A percentile compares a stretch with the other conserved stretches of the same genome.
Evolutionary conservation across 2,113 vertebrate genomes (phyloP).

Genomic region (Etheostoma spectabile): DNA sequence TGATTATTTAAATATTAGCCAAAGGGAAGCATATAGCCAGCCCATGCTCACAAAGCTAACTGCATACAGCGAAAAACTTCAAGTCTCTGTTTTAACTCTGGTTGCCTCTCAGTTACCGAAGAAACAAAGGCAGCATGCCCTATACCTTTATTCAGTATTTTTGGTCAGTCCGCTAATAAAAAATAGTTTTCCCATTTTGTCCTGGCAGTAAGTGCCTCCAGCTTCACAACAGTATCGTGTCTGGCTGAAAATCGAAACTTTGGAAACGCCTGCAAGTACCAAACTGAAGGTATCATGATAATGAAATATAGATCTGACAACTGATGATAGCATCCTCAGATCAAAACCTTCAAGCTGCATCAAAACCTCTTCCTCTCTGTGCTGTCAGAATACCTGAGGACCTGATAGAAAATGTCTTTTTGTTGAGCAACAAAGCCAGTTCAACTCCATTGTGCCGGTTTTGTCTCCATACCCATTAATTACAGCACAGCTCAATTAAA

Average conservation of each 20-base stretch:
- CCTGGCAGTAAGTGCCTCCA: slow-evolving; percentile 39
- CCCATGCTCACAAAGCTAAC: background rate
- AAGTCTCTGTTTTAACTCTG: slow-evolving; percentile 21
- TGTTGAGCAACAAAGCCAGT: slow-evolving; percentile 13
- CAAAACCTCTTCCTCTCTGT: slow-evolving; percentile 1
- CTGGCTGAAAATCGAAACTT: slow-evolving; percentile 51
- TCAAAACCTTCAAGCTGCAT: slow-evolving; percentile 41
- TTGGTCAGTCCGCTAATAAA: slow-evolving; percentile 36
- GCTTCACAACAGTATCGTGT: slow-evolving; percentile 22
- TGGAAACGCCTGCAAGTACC: slow-evolving; percentile 35
- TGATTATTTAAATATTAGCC: slow-evolving; percentile 38
- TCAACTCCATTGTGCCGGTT: background rate
- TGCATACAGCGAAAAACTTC: background rate
- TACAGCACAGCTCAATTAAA: background rate
- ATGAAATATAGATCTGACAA: slow-evolving; percentile 68
- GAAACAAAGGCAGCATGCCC: slow-evolving; percentile 17
- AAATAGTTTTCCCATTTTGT: slow-evolving; percentile 44
- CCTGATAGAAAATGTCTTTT: slow-evolving; percentile 32
- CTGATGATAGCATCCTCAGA: slow-evolving; percentile 38
- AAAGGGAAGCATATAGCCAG: slow-evolving; percentile 6
- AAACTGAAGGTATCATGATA: slow-evolving; percentile 43
- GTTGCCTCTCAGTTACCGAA: slow-evolving; percentile 18
- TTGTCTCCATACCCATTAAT: slow-evolving; percentile 3
- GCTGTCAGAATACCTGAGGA: slow-evolving; percentile 28
- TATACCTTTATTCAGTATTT: slow-evolving; percentile 29